Evolutionary conservation across 2,113 vertebrate genomes (phyloP).

Genomic region (Platysteira castanea): DNA sequence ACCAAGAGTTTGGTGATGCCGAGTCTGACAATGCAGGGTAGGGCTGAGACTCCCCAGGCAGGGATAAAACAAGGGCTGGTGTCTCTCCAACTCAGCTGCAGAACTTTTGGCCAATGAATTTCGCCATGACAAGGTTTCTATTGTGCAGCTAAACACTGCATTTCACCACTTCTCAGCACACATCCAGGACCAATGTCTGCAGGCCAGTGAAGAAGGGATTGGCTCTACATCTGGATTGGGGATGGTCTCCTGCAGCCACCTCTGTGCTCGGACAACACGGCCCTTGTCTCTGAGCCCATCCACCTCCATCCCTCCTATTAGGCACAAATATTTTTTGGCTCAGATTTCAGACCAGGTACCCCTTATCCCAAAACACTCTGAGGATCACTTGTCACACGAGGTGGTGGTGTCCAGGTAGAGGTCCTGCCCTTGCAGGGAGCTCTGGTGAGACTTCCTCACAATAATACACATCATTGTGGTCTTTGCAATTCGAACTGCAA

Average conservation of each 20-base stretch:
- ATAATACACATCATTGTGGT: fast-evolving
- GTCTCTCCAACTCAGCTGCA: not conserved
- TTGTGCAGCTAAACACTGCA: no score
- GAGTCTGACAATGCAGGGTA: not conserved
- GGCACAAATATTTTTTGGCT: not conserved
- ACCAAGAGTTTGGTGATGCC: not conserved
- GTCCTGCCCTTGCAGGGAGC: not conserved
- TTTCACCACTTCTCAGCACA: not conserved
- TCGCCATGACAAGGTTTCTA: not conserved
- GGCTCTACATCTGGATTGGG: no score
- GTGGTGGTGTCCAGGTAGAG: no score
- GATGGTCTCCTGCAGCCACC: not conserved
- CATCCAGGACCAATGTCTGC: not conserved
- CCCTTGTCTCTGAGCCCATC: not conserved
- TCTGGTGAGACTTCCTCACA: not conserved
- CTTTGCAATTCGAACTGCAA: not conserved
- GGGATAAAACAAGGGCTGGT: not conserved
- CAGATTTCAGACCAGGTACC: not conserved
- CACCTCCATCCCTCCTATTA: not conserved
- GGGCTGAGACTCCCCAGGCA: not conserved
- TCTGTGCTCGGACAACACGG: not conserved
- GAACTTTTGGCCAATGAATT: not conserved
- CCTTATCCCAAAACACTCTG: not conserved
- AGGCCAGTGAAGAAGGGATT: not conserved
- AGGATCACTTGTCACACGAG: fast-evolving